Evolutionary conservation across 2,888 invertebrate species (phyloP), one percentile per base, ranked within the genome.

Genomic region (Tachina fera): DNA sequence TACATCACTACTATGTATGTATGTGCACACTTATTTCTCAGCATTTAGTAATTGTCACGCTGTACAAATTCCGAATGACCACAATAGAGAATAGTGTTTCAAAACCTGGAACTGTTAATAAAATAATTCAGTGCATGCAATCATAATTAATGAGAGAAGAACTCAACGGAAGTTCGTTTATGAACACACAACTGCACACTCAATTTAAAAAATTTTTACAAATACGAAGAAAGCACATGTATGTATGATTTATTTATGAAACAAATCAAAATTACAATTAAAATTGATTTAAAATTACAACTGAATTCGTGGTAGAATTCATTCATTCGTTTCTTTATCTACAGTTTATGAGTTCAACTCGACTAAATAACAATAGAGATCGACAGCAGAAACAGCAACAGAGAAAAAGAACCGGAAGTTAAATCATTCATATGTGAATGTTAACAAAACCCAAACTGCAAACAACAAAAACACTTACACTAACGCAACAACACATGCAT

Each of bases 391-490:
- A 65, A 49, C 11, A 58, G 41, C 13, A 70, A 58, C 51, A 80
- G 39, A 51, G 53, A 39, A 61, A 78, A 51, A 51, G 56, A 9
- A 80, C 83, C 79, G 86, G 83, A 86, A 80, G 83, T 77, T 71
- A 61, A 83, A 61, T 83, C 79, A 86, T 78, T 86, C 86, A 83
- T 76, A 83, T 83, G 83, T 86, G 86, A 83, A 83, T 82, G 71
- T 70, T 81, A 22, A 49, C 45, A 67, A 70, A 76, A 58, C 63
- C n/a, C 13, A 39, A 65, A 63, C 43, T 47, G 11, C 31, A 68
- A 75, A 19, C 22, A 56, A 63, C 31, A 39, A 60, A 45, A 47
- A 53, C 39, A 39, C 39, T 51, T 41, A 13, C 31, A 31, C 16
- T 8, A 45, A 47, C 6, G 16, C 1, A 68, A 68, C 39, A 41